Percentiles rank a stretch among this genome's conserved stretches.
Conservation (phyloP, 2,113 vertebrate genomes). For the Microtus oregoni region DNA sequence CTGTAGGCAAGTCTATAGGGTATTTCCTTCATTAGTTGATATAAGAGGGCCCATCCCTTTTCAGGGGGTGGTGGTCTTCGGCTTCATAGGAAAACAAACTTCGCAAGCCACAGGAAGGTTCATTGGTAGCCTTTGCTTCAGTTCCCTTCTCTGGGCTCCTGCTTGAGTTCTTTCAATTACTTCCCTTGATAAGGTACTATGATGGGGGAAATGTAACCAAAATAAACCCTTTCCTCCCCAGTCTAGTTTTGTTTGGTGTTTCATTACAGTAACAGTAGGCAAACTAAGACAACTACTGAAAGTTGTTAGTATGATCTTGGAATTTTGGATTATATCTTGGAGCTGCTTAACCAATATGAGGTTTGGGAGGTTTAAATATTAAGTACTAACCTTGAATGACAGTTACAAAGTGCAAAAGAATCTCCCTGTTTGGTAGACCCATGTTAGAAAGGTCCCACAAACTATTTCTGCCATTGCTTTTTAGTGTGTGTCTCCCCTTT, state of each 20-base stretch:
- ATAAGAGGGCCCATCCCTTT: neutral
- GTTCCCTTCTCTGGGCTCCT: neutral
- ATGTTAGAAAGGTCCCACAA: conserved; percentile 70
- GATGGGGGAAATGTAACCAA: neutral
- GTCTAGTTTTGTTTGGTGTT: neutral
- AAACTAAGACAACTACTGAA: neutral
- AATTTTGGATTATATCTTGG: neutral
- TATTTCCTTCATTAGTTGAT: neutral
- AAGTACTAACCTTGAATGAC: conserved; percentile 66
- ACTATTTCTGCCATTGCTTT: conserved; percentile 78
- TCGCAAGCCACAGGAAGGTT: neutral
- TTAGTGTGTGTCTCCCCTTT: conserved; percentile 72
- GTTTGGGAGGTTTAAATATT: neutral
- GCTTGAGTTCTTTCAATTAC: neutral
- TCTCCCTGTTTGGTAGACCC: conserved; percentile 65
- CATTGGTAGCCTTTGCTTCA: neutral
- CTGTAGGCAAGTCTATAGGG: neutral
- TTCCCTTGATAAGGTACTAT: neutral
- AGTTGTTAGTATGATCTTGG: neutral
- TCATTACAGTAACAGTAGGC: neutral
- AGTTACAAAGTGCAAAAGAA: conserved; percentile 47
- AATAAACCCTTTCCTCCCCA: neutral
- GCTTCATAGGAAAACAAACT: neutral
- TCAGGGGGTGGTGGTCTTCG: rapidly evolving
- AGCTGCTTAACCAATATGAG: neutral